These are phyloP conservation scores for Tachyglossus aculeatus DNA, from an alignment of 2,797 vertebrate genomes.

Conservation along the genomic window DNA sequence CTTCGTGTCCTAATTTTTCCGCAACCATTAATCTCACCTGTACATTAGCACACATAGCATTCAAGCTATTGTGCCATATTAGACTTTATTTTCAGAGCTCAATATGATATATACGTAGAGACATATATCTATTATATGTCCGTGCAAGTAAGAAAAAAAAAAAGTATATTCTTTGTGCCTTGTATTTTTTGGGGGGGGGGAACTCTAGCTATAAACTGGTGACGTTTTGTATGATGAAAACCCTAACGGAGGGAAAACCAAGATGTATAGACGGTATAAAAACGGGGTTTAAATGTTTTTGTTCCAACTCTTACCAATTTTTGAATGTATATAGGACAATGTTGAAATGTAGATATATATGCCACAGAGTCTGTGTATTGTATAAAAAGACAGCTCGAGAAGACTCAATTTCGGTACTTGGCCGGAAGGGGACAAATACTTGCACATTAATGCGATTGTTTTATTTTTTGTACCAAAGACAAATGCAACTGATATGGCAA, in stretches of 20 bases:
- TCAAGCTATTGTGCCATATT: slow-evolving; percentile 76
- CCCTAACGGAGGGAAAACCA: slow-evolving; percentile 73
- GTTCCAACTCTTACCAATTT: slow-evolving; percentile 89
- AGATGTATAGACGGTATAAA: slow-evolving; percentile 81
- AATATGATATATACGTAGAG: slow-evolving; percentile 74
- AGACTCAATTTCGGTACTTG: slow-evolving; percentile 90
- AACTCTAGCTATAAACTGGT: slow-evolving; percentile 83
- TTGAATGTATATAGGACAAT: slow-evolving; percentile 98
- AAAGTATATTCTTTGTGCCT: slow-evolving; percentile 99
- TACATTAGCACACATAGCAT: slow-evolving; percentile 72
- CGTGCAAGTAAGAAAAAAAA: slow-evolving; percentile 85
- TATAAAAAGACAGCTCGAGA: slow-evolving; percentile 96
- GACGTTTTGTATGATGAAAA: slow-evolving; percentile 87
- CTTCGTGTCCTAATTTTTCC: slow-evolving; percentile 72
- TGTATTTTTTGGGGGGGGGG: slow-evolving; percentile 83
- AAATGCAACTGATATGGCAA: slow-evolving; percentile 99
- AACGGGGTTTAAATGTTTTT: slow-evolving; percentile 88
- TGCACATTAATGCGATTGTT: slow-evolving; percentile 96
- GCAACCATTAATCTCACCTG: slow-evolving; percentile 76
- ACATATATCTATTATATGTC: slow-evolving; percentile 72
- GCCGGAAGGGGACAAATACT: slow-evolving; percentile 89
- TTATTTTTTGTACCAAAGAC: slow-evolving; percentile 99
- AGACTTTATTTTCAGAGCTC: slow-evolving; percentile 81
- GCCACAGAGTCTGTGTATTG: slow-evolving; percentile 99
- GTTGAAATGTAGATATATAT: slow-evolving; percentile 97